Percentiles rank a stretch among this genome's conserved stretches.
These are phyloP conservation scores for Microtus pennsylvanicus DNA, from an alignment of 2,113 vertebrate genomes.

Conservation along the genomic window DNA sequence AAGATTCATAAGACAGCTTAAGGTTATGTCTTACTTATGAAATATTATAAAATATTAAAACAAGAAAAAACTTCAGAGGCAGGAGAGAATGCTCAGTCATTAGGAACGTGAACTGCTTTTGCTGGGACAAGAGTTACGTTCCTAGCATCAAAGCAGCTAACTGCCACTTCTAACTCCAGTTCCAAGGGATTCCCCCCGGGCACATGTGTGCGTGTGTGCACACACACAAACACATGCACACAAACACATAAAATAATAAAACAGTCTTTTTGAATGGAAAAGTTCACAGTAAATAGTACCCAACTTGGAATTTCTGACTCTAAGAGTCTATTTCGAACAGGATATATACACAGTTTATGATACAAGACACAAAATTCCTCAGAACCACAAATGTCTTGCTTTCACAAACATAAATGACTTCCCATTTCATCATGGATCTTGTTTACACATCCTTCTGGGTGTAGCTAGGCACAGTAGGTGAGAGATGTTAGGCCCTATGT, in stretches of 20 bases:
- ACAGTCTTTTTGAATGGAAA: not conserved
- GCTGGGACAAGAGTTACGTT: not conserved
- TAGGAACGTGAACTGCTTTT: not conserved
- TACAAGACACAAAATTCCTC: not conserved
- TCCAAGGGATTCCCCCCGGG: not conserved
- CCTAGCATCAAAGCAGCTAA: not conserved
- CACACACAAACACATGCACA: not conserved
- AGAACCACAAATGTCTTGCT: not conserved
- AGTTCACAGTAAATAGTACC: not conserved
- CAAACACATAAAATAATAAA: not conserved
- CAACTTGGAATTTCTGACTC: not conserved
- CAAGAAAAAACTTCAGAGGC: not conserved
- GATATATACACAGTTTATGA: not conserved
- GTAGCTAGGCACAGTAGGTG: not conserved
- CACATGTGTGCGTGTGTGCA: not conserved
- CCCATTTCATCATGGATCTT: not conserved
- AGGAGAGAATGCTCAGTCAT: not conserved
- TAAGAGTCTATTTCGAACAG: not conserved
- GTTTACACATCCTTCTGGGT: not conserved
- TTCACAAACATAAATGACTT: not conserved
- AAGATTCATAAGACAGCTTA: not conserved
- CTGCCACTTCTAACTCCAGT: not conserved
- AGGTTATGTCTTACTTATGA: not conserved
- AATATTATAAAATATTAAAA: conserved; percentile 30
- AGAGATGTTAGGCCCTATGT: no score